Base-by-base conservation (phyloP, 2,113 vertebrate genomes). In the Tapirus terrestris region DNA sequence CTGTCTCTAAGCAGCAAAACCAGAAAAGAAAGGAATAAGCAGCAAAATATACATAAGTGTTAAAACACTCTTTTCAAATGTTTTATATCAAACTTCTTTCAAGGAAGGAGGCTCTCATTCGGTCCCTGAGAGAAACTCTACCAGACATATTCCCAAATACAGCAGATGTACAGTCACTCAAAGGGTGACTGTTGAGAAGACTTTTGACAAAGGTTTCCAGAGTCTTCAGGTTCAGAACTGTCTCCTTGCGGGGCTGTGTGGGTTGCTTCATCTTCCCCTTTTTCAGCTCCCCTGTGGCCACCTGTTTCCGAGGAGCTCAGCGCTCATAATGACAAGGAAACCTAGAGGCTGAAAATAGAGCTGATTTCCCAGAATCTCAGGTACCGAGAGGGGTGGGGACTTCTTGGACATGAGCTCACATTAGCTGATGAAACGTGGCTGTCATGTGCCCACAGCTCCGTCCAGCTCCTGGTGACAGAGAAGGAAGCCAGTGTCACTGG, bases 361-460 rank as follows among this genome's bases (percentile, higher is more conserved):
- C 58, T 56, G 58, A 87, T 96, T 98, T 98, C 97, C 97, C 97
- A 96, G 97, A 97, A 97, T 89, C 96, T 92, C 93, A 48, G 89
- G 93, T 93, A 94, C 82, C 2, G 1, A 87, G 36, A 86, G 31
- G 51, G 45, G 8, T 48, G 75, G 84, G 88, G 68, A 97, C 77
- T 94, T 97, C 94, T 91, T 65, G 85, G 72, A 89, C 53, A 5
- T 23, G 39, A 93, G 60, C 73, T 89, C 86, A 73, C 21, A 27
- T 20, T 16, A 80, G 51, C 90, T 91, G 31, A 76, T 90, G 85
- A 97, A 82, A 88, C 13, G 14, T 5, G 0, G 8, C 70, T 43
- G 33, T 67, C 39, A 2, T 23, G 11, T 61, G 79, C 68, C 65
- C 25, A 14, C 36, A 14, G 58, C 29, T 81, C 43, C 14, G 20